Conservation (phyloP, 1,140 invertebrate genomes). For the Drosophila gunungcola region DNA sequence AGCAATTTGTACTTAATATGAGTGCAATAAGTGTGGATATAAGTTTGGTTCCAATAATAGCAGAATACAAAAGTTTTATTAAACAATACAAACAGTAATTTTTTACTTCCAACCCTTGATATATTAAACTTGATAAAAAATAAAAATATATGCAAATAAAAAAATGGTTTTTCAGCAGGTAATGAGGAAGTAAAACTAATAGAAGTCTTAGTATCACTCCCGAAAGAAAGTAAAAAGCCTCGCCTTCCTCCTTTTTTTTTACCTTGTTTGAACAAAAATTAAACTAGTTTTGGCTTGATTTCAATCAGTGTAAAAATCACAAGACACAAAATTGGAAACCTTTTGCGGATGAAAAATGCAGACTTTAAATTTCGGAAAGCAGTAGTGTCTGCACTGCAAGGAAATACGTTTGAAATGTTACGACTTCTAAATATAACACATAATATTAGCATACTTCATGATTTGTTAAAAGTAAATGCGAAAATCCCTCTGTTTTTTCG, state of each 20-base stretch:
- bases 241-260: background rate
- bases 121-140: background rate
- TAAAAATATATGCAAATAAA: background rate
- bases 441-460: no score
- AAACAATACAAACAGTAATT: no score
- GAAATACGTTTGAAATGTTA: no score
- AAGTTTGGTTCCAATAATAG: no score
- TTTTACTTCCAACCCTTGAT: no score
- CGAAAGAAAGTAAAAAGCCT: conserved; percentile 4
- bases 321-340: conserved; percentile 9
- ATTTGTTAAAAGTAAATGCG: no score
- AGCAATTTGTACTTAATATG: background rate
- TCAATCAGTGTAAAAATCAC: conserved; percentile 20
- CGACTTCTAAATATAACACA: no score
- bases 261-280: background rate
- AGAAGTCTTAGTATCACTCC: background rate
- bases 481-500: no score
- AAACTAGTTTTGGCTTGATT: conserved; percentile 27
- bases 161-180: background rate
- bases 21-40: no score
- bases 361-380: background rate
- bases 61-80: no score
- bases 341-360: conserved; percentile 31
- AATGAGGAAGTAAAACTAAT: background rate
- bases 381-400: background rate